Conservation (phyloP, 2,888 invertebrate species). For the Dolomedes plantarius region DNA sequence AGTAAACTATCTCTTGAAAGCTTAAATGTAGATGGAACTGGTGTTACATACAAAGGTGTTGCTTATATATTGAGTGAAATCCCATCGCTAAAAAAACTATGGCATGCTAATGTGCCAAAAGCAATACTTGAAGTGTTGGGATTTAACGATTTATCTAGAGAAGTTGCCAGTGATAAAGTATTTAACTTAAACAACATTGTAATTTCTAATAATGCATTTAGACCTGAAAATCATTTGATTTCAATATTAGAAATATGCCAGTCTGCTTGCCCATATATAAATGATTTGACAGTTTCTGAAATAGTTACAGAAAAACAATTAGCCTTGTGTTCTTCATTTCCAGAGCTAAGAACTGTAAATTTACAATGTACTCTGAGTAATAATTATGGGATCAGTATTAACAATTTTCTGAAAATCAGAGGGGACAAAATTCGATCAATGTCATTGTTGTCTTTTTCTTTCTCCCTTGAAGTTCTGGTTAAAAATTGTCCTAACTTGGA, state of each 20-base stretch:
- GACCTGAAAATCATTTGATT: constrained; percentile 57
- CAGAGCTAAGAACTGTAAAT: constrained; percentile 27
- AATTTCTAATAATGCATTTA: constrained; percentile 45
- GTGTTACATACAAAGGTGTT: constrained; percentile 45
- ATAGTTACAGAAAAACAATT: constrained; percentile 46
- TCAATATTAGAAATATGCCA: constrained; percentile 45
- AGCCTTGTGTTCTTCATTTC: constrained; percentile 30
- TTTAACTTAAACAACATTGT: constrained; percentile 53
- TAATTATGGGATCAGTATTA: constrained; percentile 24
- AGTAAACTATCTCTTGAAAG: constrained; percentile 29
- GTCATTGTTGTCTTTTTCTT: constrained; percentile 28
- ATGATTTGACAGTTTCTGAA: constrained; percentile 48
- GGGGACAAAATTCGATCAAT: constrained; percentile 33
- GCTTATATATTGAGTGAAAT: constrained; percentile 38
- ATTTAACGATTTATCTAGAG: constrained; percentile 30
- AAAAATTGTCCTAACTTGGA: constrained; percentile 41
- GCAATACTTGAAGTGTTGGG: constrained; percentile 64
- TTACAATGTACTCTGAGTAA: constrained; percentile 43
- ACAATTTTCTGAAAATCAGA: constrained; percentile 28
- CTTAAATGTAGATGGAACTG: constrained; percentile 48
- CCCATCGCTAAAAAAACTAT: constrained; percentile 29
- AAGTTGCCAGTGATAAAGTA: neutral
- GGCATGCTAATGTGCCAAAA: constrained; percentile 49
- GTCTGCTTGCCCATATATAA: constrained; percentile 30
- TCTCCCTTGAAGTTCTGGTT: constrained; percentile 31